phyloP scores from a whole-genome alignment of 2,888 invertebrate species.

The Schizaphis graminum region DNA sequence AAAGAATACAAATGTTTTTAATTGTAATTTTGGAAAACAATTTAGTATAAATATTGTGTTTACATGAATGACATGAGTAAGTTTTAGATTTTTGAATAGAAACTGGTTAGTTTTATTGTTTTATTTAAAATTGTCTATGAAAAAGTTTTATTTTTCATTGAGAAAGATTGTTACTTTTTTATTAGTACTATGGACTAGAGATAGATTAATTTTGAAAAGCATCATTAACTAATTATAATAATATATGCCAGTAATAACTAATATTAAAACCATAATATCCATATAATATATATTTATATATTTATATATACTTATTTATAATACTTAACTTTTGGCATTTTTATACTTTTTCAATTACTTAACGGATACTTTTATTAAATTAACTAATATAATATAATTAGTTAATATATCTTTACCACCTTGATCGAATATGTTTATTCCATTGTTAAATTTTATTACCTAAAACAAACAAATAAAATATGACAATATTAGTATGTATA shows the following conservation, averaged over 20 bases:
- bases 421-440: background rate
- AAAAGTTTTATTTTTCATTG: background rate
- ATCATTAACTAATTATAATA: too few species aligned
- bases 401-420: background rate
- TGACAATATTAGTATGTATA: background rate
- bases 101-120: background rate
- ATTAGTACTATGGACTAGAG: too few species aligned
- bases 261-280: too few species aligned
- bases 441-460: background rate
- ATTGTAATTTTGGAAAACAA: background rate
- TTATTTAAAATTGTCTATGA: background rate
- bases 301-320: too few species aligned
- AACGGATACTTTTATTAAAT: too few species aligned
- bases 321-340: too few species aligned
- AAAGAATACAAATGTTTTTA: background rate
- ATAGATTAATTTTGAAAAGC: too few species aligned
- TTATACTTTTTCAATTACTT: too few species aligned
- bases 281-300: too few species aligned
- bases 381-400: too few species aligned
- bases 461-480: slow-evolving; percentile 3
- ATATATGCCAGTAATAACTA: too few species aligned
- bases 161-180: too few species aligned
- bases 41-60: background rate
- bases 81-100: background rate
- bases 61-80: background rate